A percentile compares a stretch with the other conserved stretches of the same genome.
Conservation (phyloP, 2,113 vertebrate species). For the Cathartes aura region DNA sequence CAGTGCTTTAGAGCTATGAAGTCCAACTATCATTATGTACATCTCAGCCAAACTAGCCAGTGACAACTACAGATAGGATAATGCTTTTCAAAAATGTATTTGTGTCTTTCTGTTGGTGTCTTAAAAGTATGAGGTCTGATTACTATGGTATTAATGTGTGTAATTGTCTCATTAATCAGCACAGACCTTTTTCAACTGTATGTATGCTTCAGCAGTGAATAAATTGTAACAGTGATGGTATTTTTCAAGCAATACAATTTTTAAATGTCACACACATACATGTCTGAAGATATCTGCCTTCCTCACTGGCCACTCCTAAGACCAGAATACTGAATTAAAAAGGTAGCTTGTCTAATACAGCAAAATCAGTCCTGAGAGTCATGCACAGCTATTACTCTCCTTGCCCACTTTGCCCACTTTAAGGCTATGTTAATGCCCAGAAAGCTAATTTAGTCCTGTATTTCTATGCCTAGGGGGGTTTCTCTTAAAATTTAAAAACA, state of each 20-base stretch:
- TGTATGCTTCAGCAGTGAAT: not conserved
- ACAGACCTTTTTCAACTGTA: not conserved
- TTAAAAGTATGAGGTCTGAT: slow-evolving; percentile 15
- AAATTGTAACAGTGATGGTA: not conserved
- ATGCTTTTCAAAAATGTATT: not conserved
- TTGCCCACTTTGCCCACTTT: not conserved
- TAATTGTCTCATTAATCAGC: slow-evolving; percentile 11
- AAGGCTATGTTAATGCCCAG: not conserved
- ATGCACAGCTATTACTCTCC: not conserved
- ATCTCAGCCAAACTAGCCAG: not conserved
- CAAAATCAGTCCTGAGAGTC: not conserved
- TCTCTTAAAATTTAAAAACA: not conserved
- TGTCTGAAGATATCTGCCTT: not conserved
- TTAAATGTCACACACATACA: not conserved
- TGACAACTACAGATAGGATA: not conserved
- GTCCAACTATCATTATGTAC: not conserved
- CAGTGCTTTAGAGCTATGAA: not conserved
- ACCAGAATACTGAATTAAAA: not conserved
- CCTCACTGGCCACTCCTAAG: not conserved
- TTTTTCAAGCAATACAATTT: slow-evolving; percentile 1
- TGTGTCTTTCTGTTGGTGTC: not conserved
- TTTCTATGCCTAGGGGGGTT: not conserved
- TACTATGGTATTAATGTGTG: not conserved
- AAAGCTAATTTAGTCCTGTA: not conserved
- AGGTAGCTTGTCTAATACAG: not conserved